Evolutionary conservation across 2,888 invertebrate genomes (phyloP), one percentile per base, ranked within the genome.

Genomic region (Neoitamus cyanurus): DNA sequence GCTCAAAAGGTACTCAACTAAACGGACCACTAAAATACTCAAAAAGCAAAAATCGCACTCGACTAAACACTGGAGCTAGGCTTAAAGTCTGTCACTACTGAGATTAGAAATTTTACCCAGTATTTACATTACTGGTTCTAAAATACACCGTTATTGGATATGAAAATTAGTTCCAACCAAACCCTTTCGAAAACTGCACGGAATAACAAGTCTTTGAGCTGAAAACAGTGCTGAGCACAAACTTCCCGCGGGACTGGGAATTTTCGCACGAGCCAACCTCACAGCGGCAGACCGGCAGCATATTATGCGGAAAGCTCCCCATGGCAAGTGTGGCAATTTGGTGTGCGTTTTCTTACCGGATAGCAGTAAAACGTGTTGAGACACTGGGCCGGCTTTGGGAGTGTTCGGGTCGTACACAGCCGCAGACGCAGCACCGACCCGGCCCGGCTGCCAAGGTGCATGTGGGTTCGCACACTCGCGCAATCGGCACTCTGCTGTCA

Each of bases 401-500:
- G 48, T 48, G 48, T 37, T 37, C 3, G 11, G n/a, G 68, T 68
- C 2, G 20, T 28, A 78, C 78, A 78, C 31, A 48, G 4, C 9
- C 48, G 42, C 42, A 75, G 7, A 28, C 25, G 28, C 25, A 28
- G 69, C 11, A 9, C 9, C 13, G 69, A 20, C n/a, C 13, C 1
- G 20, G 1, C 20, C 7, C n/a, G 25, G 48, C 69, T 69, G 82
- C 28, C 69, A 28, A 69, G 48, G 69, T 82, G 58, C 78, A 80
- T 80, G 78, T 80, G 48, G 31, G 7, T 68, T 36, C 82, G 69
- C 69, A 82, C 31, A 82, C 82, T 37, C 28, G 20, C 25, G n/a
- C 82, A 82, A 69, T 82, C 75, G 85, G 84, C 85, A 82, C 85
- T 84, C 75, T 69, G 78, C 77, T 83, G 83, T 77, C 84, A 85